Percentiles rank a stretch among this genome's conserved stretches.
phyloP scores from a whole-genome alignment of 2,113 vertebrate species.

The Cairina moschata region DNA sequence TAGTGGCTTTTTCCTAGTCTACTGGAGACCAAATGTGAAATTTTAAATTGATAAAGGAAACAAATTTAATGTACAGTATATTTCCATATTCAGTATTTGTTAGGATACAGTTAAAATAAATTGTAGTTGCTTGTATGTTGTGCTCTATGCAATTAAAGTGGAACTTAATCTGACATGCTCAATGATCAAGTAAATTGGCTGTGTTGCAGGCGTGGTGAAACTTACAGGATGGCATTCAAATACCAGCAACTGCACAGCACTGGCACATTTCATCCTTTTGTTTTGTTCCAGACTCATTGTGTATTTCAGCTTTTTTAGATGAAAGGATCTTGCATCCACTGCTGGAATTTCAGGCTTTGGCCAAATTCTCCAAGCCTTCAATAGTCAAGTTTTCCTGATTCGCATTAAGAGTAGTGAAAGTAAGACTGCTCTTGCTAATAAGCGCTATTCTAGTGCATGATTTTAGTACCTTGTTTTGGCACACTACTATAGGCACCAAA shows the following conservation, averaged over 20 bases:
- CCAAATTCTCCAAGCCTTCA: not conserved
- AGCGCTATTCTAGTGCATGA: not conserved
- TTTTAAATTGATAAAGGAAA: not conserved
- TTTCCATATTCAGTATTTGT: constrained; percentile 23
- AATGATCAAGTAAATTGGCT: not conserved
- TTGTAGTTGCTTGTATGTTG: constrained; percentile 30
- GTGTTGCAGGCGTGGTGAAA: not conserved
- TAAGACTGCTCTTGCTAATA: not conserved
- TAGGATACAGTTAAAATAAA: not conserved
- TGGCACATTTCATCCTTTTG: constrained; percentile 1
- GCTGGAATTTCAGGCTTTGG: not conserved
- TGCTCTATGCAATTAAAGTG: constrained; percentile 44
- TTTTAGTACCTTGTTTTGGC: not conserved
- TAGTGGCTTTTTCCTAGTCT: not conserved
- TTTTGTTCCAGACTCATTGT: not conserved
- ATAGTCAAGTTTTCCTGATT: not conserved
- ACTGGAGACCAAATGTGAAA: constrained; percentile 41
- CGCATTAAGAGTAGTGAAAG: not conserved
- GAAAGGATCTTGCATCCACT: not conserved
- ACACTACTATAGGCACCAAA: not conserved
- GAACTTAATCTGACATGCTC: not conserved
- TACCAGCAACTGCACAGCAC: constrained; percentile 47
- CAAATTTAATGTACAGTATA: not conserved
- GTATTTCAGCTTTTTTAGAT: not conserved
- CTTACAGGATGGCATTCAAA: not conserved